Base-by-base conservation (phyloP, 2,797 vertebrate species). In the Paedocypris micromegethes region DNA sequence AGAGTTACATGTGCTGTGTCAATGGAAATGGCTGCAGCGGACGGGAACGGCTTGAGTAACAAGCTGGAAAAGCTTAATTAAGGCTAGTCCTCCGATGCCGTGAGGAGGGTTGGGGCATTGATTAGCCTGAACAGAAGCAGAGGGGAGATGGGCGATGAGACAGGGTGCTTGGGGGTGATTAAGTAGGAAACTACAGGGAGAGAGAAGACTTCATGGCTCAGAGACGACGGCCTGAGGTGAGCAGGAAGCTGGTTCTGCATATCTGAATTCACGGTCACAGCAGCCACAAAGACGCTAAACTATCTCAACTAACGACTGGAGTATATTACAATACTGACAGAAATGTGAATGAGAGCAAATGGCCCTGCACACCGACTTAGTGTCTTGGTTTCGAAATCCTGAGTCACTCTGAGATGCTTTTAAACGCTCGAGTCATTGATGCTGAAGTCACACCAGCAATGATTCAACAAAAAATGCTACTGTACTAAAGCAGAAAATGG, bases 41-140 rank as follows among this genome's bases (percentile, higher is more conserved):
- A 58, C 44, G 72, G 75, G 71, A 66, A 73, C 80, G 78, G 77
- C 41, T 75, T 44, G 76, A 76, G 81, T 83, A 86, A 86, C 75
- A 58, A 85, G 84, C 83, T 78, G 73, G 79, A 80, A 80, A 77
- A 77, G 80, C 79, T 80, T 89, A 88, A 88, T 90, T 87, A 90
- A 86, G 79, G 83, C 81, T 73, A 75, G 76, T 75, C 77, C 78
- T 74, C 43, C 2, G 64, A 66, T 48, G 73, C 71, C 40, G 58
- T 6, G 66, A 57, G 74, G 66, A 64, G 60, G 58, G 63, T 52
- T 43, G 9, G 52, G 70, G 80, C 76, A 81, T 80, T 78, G 83
- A 86, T 86, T 76, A 68, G 77, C 78, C 78, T 5, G 2, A 64
- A 78, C 64, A 57, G 52, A 8, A 82, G 71, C 49, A 8, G 40